Conservation (phyloP, 2,888 invertebrate species). For the Macropis europaea region DNA sequence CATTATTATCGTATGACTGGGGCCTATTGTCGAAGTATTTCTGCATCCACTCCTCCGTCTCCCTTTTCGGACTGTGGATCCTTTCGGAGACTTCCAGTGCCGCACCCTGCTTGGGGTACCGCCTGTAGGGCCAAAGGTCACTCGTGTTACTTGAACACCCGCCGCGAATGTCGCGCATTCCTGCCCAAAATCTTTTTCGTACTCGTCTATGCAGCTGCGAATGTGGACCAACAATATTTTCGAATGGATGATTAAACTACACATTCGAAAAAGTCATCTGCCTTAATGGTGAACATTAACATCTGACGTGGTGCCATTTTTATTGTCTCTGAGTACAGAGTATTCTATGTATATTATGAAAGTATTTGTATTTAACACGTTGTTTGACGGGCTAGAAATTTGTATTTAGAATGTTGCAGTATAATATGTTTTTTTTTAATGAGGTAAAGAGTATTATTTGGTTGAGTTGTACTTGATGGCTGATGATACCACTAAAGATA, state of each 20-base stretch:
- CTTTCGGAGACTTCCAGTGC: conserved; percentile 67
- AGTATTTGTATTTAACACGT: too few species aligned
- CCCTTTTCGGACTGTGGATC: conserved; percentile 61
- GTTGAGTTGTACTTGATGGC: too few species aligned
- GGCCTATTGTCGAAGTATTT: conserved; percentile 70
- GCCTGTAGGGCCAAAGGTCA: conserved; percentile 70
- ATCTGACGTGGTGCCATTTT: conserved; percentile 1
- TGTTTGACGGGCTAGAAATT: too few species aligned
- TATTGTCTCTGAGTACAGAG: too few species aligned
- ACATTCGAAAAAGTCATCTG: not conserved
- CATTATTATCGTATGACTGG: conserved; percentile 76
- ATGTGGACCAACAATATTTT: not conserved
- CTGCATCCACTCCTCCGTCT: conserved; percentile 55
- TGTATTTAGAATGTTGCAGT: too few species aligned
- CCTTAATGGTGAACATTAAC: not conserved
- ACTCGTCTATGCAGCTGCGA: conserved; percentile 12
- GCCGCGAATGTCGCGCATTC: conserved; percentile 76
- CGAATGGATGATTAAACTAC: not conserved
- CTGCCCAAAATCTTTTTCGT: conserved; percentile 58
- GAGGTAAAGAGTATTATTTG: too few species aligned
- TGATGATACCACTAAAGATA: too few species aligned
- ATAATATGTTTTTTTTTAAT: too few species aligned
- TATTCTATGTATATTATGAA: too few species aligned
- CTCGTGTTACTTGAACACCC: conserved; percentile 72
- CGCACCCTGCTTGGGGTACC: conserved; percentile 72